Evolutionary conservation across 2,797 vertebrate genomes (phyloP).

Genomic region (Onychomys torridus): DNA sequence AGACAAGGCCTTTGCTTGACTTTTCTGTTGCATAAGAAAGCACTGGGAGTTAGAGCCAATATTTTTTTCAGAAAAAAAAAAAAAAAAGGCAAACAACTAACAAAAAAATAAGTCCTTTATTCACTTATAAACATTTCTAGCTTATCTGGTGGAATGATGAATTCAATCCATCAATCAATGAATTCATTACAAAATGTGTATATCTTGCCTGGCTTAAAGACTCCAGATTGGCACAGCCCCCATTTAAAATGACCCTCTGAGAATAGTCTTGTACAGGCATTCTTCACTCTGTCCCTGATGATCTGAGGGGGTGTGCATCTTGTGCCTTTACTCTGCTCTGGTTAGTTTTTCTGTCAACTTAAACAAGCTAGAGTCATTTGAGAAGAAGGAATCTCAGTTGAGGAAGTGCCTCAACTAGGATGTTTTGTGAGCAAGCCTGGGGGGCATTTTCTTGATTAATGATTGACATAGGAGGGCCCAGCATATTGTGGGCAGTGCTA

Average conservation of each 20-base stretch:
- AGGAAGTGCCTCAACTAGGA: not conserved
- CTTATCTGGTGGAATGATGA: slow-evolving; percentile 3
- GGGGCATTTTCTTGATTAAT: not conserved
- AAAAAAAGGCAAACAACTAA: slow-evolving; percentile 55
- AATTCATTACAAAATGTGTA: slow-evolving; percentile 46
- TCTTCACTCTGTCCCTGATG: slow-evolving; percentile 20
- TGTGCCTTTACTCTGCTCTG: not conserved
- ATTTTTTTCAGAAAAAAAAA: not conserved
- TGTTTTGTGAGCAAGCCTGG: not conserved
- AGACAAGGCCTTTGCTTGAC: slow-evolving; percentile 79
- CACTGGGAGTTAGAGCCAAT: slow-evolving; percentile 61
- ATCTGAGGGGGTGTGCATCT: not conserved
- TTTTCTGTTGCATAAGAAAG: slow-evolving; percentile 80
- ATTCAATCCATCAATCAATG: slow-evolving; percentile 18
- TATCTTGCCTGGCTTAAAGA: not conserved
- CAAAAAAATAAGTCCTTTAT: slow-evolving; percentile 53
- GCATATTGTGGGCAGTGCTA: not conserved
- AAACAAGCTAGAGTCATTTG: not conserved
- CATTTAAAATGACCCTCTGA: slow-evolving; percentile 27
- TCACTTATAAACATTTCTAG: slow-evolving; percentile 52
- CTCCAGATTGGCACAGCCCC: not conserved
- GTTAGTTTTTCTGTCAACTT: not conserved
- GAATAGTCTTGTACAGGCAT: not conserved
- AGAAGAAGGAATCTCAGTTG: not conserved
- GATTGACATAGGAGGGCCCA: not conserved